phyloP scores from a whole-genome alignment of 2,888 invertebrate species.

The Luperina testacea region DNA sequence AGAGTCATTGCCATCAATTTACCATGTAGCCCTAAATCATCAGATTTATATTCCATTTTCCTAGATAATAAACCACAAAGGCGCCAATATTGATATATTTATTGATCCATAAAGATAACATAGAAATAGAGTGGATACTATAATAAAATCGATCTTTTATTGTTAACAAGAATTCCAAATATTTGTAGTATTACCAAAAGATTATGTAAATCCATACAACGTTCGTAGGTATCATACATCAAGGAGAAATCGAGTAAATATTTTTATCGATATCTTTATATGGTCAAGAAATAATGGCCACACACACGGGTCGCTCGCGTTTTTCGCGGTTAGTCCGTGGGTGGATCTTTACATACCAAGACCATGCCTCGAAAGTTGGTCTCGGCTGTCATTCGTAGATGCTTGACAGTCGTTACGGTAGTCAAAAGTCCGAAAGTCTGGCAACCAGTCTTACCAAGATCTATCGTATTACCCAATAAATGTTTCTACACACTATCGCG shows the following conservation, averaged over 20 bases:
- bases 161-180: slow-evolving; percentile 31
- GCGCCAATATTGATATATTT: slow-evolving; percentile 24
- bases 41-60: background rate
- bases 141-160: slow-evolving; percentile 35
- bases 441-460: background rate
- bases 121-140: slow-evolving; percentile 21
- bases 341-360: background rate
- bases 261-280: slow-evolving; percentile 26
- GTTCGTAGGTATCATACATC: slow-evolving; percentile 54
- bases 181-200: slow-evolving; percentile 22
- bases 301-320: too few relatives aligned
- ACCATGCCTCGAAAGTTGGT: background rate
- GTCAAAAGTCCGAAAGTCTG: background rate
- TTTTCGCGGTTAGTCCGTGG: background rate
- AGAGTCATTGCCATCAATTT: background rate
- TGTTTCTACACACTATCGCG: too few relatives aligned
- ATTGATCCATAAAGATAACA: slow-evolving; percentile 27
- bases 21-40: background rate
- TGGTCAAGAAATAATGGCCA: background rate
- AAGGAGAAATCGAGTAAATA: slow-evolving; percentile 43
- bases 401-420: too few relatives aligned
- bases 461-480: background rate
- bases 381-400: background rate
- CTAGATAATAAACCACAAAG: slow-evolving; percentile 1
- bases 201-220: slow-evolving; percentile 40